phyloP scores from a whole-genome alignment of 2,888 invertebrate genomes.

The Rotaria socialis region DNA sequence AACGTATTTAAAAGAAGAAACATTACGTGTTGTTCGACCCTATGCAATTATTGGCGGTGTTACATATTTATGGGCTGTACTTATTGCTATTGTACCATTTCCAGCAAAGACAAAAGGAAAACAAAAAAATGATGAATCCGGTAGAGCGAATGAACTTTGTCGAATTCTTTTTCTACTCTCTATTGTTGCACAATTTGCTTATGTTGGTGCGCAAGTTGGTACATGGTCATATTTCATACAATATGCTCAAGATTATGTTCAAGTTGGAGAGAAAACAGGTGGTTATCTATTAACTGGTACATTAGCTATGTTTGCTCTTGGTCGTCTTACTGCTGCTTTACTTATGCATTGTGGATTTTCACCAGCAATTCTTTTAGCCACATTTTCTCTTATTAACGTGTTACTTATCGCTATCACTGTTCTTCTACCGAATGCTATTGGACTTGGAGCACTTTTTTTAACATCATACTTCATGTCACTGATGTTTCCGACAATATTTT shows the following conservation, averaged over 20 bases:
- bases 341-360: background rate
- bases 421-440: background rate
- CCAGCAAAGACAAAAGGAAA: background rate
- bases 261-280: background rate
- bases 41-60: background rate
- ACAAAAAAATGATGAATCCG: background rate
- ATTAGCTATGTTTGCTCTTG: constrained; percentile 11
- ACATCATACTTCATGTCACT: background rate
- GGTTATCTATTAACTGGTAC: constrained; percentile 33
- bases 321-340: background rate
- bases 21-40: background rate
- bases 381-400: background rate
- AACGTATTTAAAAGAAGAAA: background rate
- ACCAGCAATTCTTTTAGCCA: background rate
- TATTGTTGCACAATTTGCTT: constrained; percentile 29
- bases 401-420: background rate
- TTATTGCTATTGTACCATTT: background rate
- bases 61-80: background rate
- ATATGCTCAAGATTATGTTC: constrained; percentile 15
- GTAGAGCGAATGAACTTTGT: background rate
- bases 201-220: constrained; percentile 34
- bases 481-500: constrained; percentile 30
- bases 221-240: constrained; percentile 26
- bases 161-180: background rate
- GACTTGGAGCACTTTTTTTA: background rate